Conservation (phyloP, 2,797 vertebrate genomes). For the Enoplosus armatus region DNA sequence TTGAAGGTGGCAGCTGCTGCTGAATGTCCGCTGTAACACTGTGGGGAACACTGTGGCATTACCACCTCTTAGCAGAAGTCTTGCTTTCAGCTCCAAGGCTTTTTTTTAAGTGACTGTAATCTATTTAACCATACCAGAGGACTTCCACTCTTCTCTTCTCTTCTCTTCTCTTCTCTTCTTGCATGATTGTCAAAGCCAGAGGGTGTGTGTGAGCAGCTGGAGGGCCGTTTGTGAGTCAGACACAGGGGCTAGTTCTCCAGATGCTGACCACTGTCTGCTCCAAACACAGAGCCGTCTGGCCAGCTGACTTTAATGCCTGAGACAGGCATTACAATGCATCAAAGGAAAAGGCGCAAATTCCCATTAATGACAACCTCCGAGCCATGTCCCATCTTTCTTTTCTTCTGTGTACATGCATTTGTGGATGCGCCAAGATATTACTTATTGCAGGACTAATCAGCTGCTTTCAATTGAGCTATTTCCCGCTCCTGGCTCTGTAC, state of each 20-base stretch:
- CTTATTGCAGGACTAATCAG: slow-evolving; percentile 47
- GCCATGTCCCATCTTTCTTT: slow-evolving; percentile 24
- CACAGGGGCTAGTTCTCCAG: slow-evolving; percentile 75
- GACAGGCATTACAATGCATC: slow-evolving; percentile 60
- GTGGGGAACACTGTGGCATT: slow-evolving; percentile 51
- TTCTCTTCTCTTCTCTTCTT: slow-evolving; percentile 5
- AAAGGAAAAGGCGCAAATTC: slow-evolving; percentile 55
- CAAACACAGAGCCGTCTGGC: slow-evolving; percentile 67
- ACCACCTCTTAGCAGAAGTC: slow-evolving; percentile 39
- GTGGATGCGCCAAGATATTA: slow-evolving; percentile 27
- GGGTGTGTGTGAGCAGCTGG: slow-evolving; percentile 43
- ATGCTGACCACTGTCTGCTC: slow-evolving; percentile 77
- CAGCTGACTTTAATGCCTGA: slow-evolving; percentile 73
- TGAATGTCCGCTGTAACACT: slow-evolving; percentile 42
- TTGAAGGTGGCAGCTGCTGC: slow-evolving; percentile 75
- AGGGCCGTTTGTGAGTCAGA: slow-evolving; percentile 36
- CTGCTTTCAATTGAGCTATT: slow-evolving; percentile 42
- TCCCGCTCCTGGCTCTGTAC: slow-evolving; percentile 51
- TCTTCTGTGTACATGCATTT: slow-evolving; percentile 9
- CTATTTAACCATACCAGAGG: background rate
- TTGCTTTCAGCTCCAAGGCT: slow-evolving; percentile 23
- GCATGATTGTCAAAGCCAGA: slow-evolving; percentile 23
- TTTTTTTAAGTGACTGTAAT: background rate
- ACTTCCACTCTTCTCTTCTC: background rate
- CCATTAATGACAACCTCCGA: slow-evolving; percentile 46